Conservation (phyloP, 1,140 invertebrate genomes). For the Lysiphlebus fabarum region DNA sequence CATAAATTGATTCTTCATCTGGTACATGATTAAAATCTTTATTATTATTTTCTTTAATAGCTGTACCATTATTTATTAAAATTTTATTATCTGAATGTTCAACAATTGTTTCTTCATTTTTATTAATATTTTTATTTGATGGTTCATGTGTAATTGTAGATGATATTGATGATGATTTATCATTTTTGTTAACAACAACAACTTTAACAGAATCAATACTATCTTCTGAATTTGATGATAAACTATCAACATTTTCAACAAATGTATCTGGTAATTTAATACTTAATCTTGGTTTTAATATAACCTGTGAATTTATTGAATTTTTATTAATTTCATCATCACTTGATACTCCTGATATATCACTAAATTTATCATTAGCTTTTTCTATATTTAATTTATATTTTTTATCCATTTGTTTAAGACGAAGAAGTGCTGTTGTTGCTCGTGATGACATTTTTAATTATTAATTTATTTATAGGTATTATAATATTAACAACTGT, state of each 20-base stretch:
- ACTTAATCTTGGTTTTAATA: slow-evolving; percentile 23
- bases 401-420: slow-evolving; percentile 45
- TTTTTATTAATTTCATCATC: slow-evolving; percentile 5
- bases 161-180: neutral
- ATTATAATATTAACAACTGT: slow-evolving; percentile 1
- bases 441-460: slow-evolving; percentile 40
- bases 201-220: neutral
- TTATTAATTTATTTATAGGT: too few relatives aligned
- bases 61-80: neutral
- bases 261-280: slow-evolving; percentile 32
- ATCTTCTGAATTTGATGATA: neutral
- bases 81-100: neutral
- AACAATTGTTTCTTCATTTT: neutral
- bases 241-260: slow-evolving; percentile 20
- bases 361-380: slow-evolving; percentile 26
- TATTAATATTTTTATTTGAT: neutral
- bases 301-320: slow-evolving; percentile 5
- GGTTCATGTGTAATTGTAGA: neutral
- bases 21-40: neutral
- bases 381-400: slow-evolving; percentile 34
- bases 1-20: slow-evolving; percentile 7
- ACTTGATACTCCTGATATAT: slow-evolving; percentile 10
- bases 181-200: neutral
- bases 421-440: slow-evolving; percentile 33
- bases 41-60: neutral